Percentiles rank a stretch among this genome's conserved stretches.
These are phyloP conservation scores for Podilymbus podiceps DNA, from an alignment of 2,113 vertebrate species.

Conservation along the genomic window DNA sequence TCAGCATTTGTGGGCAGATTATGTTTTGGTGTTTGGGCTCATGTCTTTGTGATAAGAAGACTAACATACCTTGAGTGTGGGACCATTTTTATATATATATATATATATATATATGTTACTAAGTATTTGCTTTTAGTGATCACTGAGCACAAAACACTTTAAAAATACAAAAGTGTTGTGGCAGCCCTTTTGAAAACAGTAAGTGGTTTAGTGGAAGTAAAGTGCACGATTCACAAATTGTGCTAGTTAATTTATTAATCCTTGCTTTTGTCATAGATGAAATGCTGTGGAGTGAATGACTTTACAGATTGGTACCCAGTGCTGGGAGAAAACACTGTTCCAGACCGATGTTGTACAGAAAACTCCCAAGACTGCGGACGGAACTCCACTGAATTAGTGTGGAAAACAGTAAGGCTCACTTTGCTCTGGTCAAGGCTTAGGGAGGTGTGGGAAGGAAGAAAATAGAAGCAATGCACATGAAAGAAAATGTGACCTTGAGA, in stretches of 20 bases:
- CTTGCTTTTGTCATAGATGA: constrained; percentile 79
- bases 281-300: constrained; percentile 92
- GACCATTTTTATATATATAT: no score
- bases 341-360: constrained; percentile 95
- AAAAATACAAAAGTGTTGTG: background rate
- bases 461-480: background rate
- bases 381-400: constrained; percentile 86
- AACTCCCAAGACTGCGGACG: constrained; percentile 93
- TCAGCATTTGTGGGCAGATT: background rate
- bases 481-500: background rate
- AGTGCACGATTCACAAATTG: background rate
- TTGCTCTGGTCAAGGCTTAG: background rate
- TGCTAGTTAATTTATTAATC: background rate
- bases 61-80: background rate
- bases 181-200: background rate
- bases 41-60: background rate
- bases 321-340: constrained; percentile 88
- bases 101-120: no score
- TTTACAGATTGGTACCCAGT: constrained; percentile 92
- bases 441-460: background rate
- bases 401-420: constrained; percentile 81
- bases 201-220: background rate
- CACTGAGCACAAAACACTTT: background rate
- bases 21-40: background rate
- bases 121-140: background rate